Base-by-base conservation (phyloP, 1,140 invertebrate species). In the Schlechtendalia chinensis region DNA sequence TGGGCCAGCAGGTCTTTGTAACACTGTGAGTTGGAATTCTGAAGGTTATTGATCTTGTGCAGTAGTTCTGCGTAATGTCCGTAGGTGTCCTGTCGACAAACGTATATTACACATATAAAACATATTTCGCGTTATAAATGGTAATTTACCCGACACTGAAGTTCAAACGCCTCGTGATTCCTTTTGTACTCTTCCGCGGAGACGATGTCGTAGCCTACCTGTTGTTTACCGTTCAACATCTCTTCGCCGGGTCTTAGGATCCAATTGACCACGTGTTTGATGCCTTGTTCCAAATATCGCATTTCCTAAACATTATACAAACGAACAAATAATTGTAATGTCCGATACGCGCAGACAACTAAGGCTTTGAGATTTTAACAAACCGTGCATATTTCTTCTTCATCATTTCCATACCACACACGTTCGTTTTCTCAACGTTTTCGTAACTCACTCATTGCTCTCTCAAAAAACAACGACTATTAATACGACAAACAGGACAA, bases 11-110 rank as follows among this genome's bases (percentile, higher is more conserved):
- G 84, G 84, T 91, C 90, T 80, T 89, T 86, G 2, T 87, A 87
- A 29, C 89, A 83, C 47, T 86, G 82, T 29, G 86, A 85, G 45
- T 89, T 88, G 24, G 87, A 86, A 58, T 86, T 86, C 1, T 88
- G 84, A 12, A 91, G 85, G 45, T 84, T 85, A 61, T 91, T 89
- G 29, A 92, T 89, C 85, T 90, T 90, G 84, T 93, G 91, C 1
- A 93, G 86, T 47, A 93, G 82, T 84, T 93, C 91, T 0, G 92
- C 92, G 85, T 93, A 94, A 83, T 90, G 88, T 24, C 91, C 91
- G 83, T 92, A 92, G 10, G 91, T 90, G 81, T 92, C 90, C 89
- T 89, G 27, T n/a, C 24, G 45, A 80, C 10, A 47, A 22, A 81
- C 45, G 24, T 27, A n/a, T 3, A 56, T 22, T 22, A 16, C 17